phyloP scores from a whole-genome alignment of 2,797 vertebrate genomes.

The Rhabdomys pumilio region DNA sequence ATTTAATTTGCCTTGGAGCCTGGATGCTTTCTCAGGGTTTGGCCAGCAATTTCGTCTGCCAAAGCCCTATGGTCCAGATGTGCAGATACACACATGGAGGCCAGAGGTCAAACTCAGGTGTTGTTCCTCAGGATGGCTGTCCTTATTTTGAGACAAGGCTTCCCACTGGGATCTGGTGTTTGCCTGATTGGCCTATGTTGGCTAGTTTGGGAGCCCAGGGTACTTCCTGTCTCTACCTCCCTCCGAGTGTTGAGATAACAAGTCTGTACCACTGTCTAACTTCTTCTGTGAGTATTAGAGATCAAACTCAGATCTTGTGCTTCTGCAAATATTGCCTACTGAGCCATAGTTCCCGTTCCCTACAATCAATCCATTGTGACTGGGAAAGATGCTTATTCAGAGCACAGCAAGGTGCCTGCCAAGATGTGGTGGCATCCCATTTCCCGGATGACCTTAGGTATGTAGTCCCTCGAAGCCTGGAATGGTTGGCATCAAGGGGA shows the following conservation, averaged over 20 bases:
- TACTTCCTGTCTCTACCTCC: background rate
- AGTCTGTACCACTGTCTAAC: background rate
- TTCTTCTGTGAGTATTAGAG: background rate
- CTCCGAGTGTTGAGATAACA: background rate
- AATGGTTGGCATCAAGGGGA: background rate
- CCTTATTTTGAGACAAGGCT: background rate
- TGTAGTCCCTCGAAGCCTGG: background rate
- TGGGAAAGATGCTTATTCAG: background rate
- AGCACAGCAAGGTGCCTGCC: background rate
- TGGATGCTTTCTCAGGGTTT: conserved; percentile 19
- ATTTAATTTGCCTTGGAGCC: conserved; percentile 2
- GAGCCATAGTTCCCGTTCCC: background rate
- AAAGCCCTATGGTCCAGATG: background rate
- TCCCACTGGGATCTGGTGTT: background rate
- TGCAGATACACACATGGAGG: no score
- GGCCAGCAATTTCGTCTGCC: background rate
- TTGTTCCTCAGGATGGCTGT: background rate
- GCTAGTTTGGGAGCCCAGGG: background rate
- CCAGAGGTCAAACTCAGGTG: background rate
- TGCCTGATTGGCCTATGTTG: background rate
- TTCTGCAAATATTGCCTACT: background rate
- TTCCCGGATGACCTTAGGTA: background rate
- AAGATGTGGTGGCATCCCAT: background rate
- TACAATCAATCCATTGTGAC: background rate
- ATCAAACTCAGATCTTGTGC: background rate